These are phyloP conservation scores for Chrysemys picta DNA, from an alignment of 2,113 vertebrate species.

Conservation along the genomic window DNA sequence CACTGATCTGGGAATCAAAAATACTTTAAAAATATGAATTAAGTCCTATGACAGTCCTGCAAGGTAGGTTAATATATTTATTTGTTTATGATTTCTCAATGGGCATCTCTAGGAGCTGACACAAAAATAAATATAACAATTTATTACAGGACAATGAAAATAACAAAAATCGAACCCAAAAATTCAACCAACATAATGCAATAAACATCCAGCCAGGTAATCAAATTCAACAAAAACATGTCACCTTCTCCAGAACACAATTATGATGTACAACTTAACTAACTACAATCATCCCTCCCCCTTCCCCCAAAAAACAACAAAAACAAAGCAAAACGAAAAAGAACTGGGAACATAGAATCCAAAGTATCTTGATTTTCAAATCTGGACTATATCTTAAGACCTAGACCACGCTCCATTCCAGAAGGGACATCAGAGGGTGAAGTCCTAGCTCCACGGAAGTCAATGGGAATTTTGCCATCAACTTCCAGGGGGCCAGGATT, in stretches of 20 bases:
- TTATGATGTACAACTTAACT: not conserved
- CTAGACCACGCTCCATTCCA: not conserved
- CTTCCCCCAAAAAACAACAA: no score
- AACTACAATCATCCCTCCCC: not conserved
- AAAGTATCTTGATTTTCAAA: not conserved
- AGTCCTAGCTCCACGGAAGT: not conserved
- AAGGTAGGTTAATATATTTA: slow-evolving; percentile 62
- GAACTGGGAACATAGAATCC: not conserved
- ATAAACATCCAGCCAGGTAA: not conserved
- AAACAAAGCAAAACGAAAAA: not conserved
- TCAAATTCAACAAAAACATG: not conserved
- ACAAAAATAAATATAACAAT: slow-evolving; percentile 37
- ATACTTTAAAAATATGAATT: slow-evolving; percentile 60
- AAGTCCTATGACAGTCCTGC: slow-evolving; percentile 55
- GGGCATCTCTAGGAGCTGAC: slow-evolving; percentile 48
- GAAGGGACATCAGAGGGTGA: not conserved
- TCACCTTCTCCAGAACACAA: not conserved
- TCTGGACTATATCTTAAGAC: not conserved
- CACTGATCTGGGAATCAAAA: slow-evolving; percentile 53
- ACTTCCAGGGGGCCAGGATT: not conserved
- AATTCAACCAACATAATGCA: not conserved
- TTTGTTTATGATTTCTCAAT: slow-evolving; percentile 64
- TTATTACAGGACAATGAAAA: slow-evolving; percentile 38
- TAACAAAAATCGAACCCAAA: not conserved
- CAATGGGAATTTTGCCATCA: not conserved